A percentile compares a stretch with the other conserved stretches of the same genome.
Evolutionary conservation across 2,113 vertebrate genomes (phyloP).

Genomic region (Cricetomys ansorgei): DNA sequence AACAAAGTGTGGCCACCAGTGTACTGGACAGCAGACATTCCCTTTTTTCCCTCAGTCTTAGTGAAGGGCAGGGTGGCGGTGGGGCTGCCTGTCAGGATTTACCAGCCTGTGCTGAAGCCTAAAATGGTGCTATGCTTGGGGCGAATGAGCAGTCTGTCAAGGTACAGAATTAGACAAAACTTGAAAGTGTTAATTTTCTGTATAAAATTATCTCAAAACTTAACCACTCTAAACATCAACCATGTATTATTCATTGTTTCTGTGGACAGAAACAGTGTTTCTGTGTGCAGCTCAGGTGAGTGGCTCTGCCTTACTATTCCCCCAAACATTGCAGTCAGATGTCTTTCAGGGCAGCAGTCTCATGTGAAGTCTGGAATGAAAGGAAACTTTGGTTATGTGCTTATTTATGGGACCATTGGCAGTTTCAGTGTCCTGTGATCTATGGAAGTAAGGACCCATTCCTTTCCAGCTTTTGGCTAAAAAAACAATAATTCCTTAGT

Average conservation of each 20-base stretch:
- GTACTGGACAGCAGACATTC: not conserved
- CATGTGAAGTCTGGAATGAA: not conserved
- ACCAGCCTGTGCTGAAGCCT: not conserved
- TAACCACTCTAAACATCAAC: not conserved
- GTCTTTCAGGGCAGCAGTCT: not conserved
- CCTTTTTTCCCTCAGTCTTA: not conserved
- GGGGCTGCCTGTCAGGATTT: not conserved
- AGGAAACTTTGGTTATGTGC: not conserved
- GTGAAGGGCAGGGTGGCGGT: not conserved
- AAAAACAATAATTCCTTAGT: not conserved
- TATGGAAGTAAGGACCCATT: not conserved
- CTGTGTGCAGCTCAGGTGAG: not conserved
- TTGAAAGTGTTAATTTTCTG: not conserved
- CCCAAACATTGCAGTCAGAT: not conserved
- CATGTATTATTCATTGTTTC: not conserved
- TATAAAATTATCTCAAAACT: not conserved
- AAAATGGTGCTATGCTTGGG: not conserved
- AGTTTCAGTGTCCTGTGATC: not conserved
- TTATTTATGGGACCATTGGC: not conserved
- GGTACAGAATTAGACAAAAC: not conserved
- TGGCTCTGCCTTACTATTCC: not conserved
- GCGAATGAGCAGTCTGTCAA: not conserved
- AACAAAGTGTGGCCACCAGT: not conserved
- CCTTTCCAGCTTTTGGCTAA: not conserved
- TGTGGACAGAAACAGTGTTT: not conserved